Percentiles rank a stretch among this genome's conserved stretches.
Conservation (phyloP, 2,113 vertebrate genomes). For the Rhinopomastus cyanomelas region DNA sequence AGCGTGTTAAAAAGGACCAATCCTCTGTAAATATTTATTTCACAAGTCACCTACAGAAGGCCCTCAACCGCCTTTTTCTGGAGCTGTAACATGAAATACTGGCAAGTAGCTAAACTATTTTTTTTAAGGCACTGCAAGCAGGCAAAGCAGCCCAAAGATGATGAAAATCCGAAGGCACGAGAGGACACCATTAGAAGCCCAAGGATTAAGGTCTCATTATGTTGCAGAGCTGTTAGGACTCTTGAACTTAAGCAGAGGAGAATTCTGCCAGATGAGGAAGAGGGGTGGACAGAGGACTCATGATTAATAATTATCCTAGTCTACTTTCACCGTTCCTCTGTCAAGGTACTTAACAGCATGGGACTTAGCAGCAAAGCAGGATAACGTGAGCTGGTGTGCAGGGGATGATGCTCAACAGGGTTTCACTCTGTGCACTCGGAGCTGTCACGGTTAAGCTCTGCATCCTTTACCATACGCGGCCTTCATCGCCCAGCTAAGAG, state of each 20-base stretch:
- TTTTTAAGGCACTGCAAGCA: not conserved
- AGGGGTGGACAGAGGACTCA: constrained; percentile 50
- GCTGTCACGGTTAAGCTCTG: not conserved
- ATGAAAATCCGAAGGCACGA: constrained; percentile 19
- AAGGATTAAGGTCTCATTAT: constrained; percentile 49
- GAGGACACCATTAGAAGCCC: constrained; percentile 33
- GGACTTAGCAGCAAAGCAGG: constrained; percentile 39
- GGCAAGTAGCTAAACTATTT: not conserved
- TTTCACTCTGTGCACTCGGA: not conserved
- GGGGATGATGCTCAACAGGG: not conserved
- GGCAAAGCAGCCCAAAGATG: constrained; percentile 2
- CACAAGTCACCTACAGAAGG: constrained; percentile 29
- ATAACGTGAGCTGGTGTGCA: not conserved
- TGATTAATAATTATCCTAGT: constrained; percentile 66
- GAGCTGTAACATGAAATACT: not conserved
- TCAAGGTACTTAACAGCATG: not conserved
- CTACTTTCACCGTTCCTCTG: constrained; percentile 6
- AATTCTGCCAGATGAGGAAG: constrained; percentile 57
- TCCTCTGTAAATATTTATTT: constrained; percentile 27
- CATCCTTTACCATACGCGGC: not conserved
- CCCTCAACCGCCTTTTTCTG: not conserved
- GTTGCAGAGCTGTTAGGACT: constrained; percentile 42
- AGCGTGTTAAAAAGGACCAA: not conserved
- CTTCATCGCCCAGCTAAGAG: not conserved
- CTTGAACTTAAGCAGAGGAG: constrained; percentile 51